Evolutionary conservation across 2,113 vertebrate species (phyloP).

Genomic region (Peromyscus maniculatus): DNA sequence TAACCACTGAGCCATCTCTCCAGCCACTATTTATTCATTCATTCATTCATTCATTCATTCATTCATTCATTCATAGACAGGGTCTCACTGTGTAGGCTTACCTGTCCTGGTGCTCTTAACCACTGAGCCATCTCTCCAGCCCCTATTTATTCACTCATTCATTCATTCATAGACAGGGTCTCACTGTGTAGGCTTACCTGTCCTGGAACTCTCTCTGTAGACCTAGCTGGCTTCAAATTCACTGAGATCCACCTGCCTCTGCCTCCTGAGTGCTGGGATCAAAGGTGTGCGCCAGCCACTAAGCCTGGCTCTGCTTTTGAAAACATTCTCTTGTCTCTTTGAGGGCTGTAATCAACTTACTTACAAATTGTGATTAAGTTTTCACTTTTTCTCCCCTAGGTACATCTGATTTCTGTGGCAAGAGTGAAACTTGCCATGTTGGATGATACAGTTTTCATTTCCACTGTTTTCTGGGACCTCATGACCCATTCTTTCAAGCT

Average conservation of each 20-base stretch:
- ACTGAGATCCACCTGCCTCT: background rate
- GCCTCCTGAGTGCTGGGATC: background rate
- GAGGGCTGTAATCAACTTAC: background rate
- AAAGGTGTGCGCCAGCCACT: background rate
- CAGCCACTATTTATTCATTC: too few relatives aligned
- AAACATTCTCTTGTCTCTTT: background rate
- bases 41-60: too few relatives aligned
- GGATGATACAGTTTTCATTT: conserved; percentile 34
- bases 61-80: too few relatives aligned
- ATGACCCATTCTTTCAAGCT: background rate
- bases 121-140: too few relatives aligned
- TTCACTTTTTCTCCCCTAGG: background rate
- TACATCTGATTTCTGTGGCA: conserved; percentile 61
- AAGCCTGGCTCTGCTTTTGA: background rate
- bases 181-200: background rate
- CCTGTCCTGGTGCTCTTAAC: too few relatives aligned
- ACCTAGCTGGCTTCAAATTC: background rate
- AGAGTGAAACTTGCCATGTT: conserved; percentile 54
- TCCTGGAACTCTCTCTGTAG: background rate
- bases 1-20: too few relatives aligned
- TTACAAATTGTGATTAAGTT: conserved; percentile 37
- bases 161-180: background rate
- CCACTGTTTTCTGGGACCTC: conserved; percentile 35
- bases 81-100: too few relatives aligned
- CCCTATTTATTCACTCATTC: too few relatives aligned